phyloP scores from a whole-genome alignment of 2,888 invertebrate species.

The Blastobasis lacticolella region DNA sequence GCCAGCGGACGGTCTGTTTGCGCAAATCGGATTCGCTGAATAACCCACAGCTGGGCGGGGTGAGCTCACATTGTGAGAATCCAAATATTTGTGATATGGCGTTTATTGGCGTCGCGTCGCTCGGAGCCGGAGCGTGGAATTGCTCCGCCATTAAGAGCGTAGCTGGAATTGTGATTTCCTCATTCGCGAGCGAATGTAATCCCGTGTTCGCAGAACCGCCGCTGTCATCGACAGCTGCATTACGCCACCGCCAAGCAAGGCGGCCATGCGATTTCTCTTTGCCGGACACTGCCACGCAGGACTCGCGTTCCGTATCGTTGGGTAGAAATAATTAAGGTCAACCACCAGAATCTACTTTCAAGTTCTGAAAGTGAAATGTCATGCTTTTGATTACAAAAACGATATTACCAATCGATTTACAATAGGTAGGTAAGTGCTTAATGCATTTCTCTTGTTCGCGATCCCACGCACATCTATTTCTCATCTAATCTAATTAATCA shows the following conservation, averaged over 20 bases:
- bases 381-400: no score
- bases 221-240: slow-evolving; percentile 49
- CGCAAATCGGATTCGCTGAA: slow-evolving; percentile 47
- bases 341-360: no score
- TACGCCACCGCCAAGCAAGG: slow-evolving; percentile 23
- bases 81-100: slow-evolving; percentile 32
- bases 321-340: no score
- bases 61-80: slow-evolving; percentile 27
- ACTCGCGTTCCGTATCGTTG: no score
- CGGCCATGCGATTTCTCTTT: no score
- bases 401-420: no score
- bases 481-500: no score
- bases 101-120: slow-evolving; percentile 17
- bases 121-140: background rate
- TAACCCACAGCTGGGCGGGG: slow-evolving; percentile 46
- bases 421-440: no score
- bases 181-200: slow-evolving; percentile 39
- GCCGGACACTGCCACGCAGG: no score
- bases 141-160: slow-evolving; percentile 10
- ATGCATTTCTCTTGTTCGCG: no score
- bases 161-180: slow-evolving; percentile 36
- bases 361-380: no score
- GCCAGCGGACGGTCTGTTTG: slow-evolving; percentile 54
- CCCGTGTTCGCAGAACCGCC: slow-evolving; percentile 46
- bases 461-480: no score